Percentiles rank a stretch among this genome's conserved stretches.
Evolutionary conservation across 2,888 invertebrate genomes (phyloP).

Genomic region (Embidobia sp.): DNA sequence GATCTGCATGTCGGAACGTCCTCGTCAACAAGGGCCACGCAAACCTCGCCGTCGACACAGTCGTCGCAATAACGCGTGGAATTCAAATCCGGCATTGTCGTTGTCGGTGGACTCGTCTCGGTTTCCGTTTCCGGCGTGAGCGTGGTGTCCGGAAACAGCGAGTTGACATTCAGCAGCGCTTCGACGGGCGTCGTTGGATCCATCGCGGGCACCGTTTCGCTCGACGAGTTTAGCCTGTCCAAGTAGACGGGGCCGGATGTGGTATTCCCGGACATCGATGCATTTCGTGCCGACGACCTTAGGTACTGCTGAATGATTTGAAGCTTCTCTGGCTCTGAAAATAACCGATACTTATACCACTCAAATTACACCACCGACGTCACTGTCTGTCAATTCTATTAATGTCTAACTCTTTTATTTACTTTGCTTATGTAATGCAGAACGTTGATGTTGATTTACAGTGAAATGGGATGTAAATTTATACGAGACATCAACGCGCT

Average conservation of each 20-base stretch:
- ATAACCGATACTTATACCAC: slow-evolving; percentile 28
- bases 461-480: too few relatives aligned
- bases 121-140: slow-evolving; percentile 66
- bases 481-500: too few relatives aligned
- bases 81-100: slow-evolving; percentile 62
- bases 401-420: neutral
- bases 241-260: slow-evolving; percentile 59
- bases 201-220: slow-evolving; percentile 32
- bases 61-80: slow-evolving; percentile 77
- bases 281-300: slow-evolving; percentile 72
- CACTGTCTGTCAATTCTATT: slow-evolving; percentile 17
- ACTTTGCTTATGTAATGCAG: too few relatives aligned
- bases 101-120: slow-evolving; percentile 43
- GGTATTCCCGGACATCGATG: slow-evolving; percentile 57
- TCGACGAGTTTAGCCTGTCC: slow-evolving; percentile 59
- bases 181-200: slow-evolving; percentile 59
- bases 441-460: too few relatives aligned
- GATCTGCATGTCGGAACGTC: slow-evolving; percentile 84
- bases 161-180: slow-evolving; percentile 60
- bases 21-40: slow-evolving; percentile 85
- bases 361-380: slow-evolving; percentile 19
- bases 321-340: slow-evolving; percentile 78
- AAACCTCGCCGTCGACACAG: slow-evolving; percentile 82
- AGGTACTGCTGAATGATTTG: slow-evolving; percentile 79
- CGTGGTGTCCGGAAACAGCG: slow-evolving; percentile 52